These are phyloP conservation scores for Poecilia picta DNA, from an alignment of 2,797 vertebrate species.

Conservation along the genomic window DNA sequence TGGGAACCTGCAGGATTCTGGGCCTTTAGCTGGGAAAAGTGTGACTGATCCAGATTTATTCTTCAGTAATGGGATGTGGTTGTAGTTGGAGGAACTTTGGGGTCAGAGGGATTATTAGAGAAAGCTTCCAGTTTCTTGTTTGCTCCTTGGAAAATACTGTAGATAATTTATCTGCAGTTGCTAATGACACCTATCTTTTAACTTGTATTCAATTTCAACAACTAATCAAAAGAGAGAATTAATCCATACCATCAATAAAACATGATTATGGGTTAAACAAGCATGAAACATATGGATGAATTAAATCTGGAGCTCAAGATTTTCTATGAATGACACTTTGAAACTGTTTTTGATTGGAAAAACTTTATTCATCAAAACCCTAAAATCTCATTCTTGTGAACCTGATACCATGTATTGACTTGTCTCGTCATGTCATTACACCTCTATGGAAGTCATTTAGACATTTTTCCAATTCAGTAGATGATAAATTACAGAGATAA, in stretches of 20 bases:
- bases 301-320: neutral
- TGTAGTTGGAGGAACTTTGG: constrained; percentile 28
- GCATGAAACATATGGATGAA: neutral
- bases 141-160: neutral
- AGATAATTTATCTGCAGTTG: constrained; percentile 13
- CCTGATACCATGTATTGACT: neutral
- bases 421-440: neutral
- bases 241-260: neutral
- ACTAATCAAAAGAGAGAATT: neutral
- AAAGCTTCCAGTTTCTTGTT: constrained; percentile 45
- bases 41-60: constrained; percentile 51
- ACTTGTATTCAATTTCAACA: constrained; percentile 12
- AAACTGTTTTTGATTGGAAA: neutral
- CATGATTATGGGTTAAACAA: neutral
- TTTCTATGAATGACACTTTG: neutral
- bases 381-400: neutral
- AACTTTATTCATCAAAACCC: neutral
- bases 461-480: neutral
- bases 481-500: neutral
- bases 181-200: constrained; percentile 1
- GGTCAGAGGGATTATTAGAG: constrained; percentile 61
- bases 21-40: constrained; percentile 62
- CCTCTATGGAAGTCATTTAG: neutral
- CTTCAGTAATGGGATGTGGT: constrained; percentile 51
- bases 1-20: constrained; percentile 26